phyloP scores from a whole-genome alignment of 1,140 invertebrate species.

The Orchesella cincta region DNA sequence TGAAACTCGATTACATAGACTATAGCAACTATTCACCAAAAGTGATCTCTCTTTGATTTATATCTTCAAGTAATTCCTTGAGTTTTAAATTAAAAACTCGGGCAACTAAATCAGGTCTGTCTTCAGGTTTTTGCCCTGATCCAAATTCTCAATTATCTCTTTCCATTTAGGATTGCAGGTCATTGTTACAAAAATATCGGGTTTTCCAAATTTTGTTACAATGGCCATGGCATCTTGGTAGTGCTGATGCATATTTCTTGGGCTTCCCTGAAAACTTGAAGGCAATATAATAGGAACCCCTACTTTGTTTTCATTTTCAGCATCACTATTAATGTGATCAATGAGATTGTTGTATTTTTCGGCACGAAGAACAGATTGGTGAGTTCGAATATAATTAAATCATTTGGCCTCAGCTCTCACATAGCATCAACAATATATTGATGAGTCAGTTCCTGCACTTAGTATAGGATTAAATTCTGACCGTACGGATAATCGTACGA shows the following conservation, averaged over 20 bases:
- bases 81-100: conserved; percentile 61
- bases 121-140: conserved; percentile 48
- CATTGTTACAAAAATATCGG: conserved; percentile 58
- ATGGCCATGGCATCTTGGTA: conserved; percentile 56
- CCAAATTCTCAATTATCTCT: conserved; percentile 54
- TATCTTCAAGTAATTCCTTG: conserved; percentile 57
- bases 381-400: conserved; percentile 44
- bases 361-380: conserved; percentile 48
- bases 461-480: conserved; percentile 30
- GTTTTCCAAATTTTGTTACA: conserved; percentile 53
- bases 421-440: conserved; percentile 53
- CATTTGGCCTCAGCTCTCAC: conserved; percentile 48
- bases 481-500: not conserved
- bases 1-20: conserved; percentile 53
- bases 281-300: conserved; percentile 22
- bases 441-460: conserved; percentile 41
- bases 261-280: conserved; percentile 48
- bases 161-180: conserved; percentile 58
- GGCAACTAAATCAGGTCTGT: conserved; percentile 56
- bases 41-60: conserved; percentile 51
- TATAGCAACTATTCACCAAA: conserved; percentile 47
- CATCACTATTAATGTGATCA: no score
- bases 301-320: conserved; percentile 28
- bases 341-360: conserved; percentile 50
- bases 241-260: conserved; percentile 52